These are phyloP conservation scores for Pteropus alecto DNA, from an alignment of 2,113 vertebrate species.

Conservation along the genomic window DNA sequence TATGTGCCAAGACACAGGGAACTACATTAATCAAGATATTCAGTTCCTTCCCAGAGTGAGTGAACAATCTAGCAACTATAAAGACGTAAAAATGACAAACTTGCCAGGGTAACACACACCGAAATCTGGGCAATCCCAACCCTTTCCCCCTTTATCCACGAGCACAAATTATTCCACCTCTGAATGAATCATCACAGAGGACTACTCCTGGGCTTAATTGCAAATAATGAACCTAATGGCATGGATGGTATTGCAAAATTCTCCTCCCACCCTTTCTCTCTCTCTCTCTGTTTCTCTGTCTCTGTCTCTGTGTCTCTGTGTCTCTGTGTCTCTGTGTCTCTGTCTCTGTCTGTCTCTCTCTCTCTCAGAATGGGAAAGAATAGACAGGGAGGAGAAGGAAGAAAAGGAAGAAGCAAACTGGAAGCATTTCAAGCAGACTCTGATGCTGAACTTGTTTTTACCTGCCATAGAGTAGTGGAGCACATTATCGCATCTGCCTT, in stretches of 20 bases:
- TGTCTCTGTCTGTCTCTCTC: too few species aligned
- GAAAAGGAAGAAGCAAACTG: background rate
- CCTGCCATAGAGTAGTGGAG: background rate
- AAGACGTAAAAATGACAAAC: background rate
- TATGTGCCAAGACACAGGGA: background rate
- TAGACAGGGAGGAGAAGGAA: background rate
- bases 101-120: background rate
- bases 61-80: background rate
- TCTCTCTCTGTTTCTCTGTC: too few species aligned
- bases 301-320: too few species aligned
- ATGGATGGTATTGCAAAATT: background rate
- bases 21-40: background rate
- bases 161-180: background rate
- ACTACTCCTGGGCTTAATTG: background rate
- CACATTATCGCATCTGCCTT: fast-evolving
- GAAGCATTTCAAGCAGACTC: background rate
- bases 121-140: background rate
- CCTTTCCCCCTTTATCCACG: background rate
- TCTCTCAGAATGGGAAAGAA: background rate
- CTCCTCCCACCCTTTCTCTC: too few species aligned
- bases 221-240: background rate
- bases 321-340: too few species aligned
- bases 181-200: background rate
- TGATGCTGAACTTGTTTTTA: background rate
- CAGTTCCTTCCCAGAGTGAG: background rate